These are phyloP conservation scores for Sarcophaga subvicina DNA, from an alignment of 2,888 invertebrate species.

Conservation along the genomic window DNA sequence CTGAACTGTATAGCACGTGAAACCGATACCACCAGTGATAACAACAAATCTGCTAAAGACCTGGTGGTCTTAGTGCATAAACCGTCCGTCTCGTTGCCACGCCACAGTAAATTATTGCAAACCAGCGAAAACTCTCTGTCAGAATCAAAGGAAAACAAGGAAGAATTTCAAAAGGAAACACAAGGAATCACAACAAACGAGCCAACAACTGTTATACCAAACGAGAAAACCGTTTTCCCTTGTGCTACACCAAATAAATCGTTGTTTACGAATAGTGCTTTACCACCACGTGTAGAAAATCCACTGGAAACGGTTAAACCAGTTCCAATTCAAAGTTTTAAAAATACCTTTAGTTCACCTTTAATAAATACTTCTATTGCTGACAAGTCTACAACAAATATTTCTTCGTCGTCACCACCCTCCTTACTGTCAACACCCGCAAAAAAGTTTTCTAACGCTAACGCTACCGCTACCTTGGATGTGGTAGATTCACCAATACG, in stretches of 20 bases:
- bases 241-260: too few species aligned
- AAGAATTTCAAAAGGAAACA: neutral
- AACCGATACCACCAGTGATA: neutral
- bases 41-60: neutral
- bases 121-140: neutral
- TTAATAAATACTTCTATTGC: conserved; percentile 13
- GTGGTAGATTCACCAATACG: conserved; percentile 56
- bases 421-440: conserved; percentile 29
- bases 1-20: conserved; percentile 73
- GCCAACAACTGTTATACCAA: neutral
- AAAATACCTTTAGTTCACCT: conserved; percentile 33
- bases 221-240: too few species aligned
- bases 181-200: neutral
- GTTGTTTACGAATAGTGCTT: too few species aligned
- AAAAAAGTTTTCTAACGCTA: neutral
- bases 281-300: neutral
- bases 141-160: neutral
- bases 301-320: neutral
- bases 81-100: conserved; percentile 33
- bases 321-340: neutral
- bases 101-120: conserved; percentile 36
- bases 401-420: conserved; percentile 14
- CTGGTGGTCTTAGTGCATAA: conserved; percentile 50
- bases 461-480: conserved; percentile 12
- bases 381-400: conserved; percentile 12